Evolutionary conservation across 1,140 invertebrate genomes (phyloP).

Genomic region (Plectrocnemia conspersa): DNA sequence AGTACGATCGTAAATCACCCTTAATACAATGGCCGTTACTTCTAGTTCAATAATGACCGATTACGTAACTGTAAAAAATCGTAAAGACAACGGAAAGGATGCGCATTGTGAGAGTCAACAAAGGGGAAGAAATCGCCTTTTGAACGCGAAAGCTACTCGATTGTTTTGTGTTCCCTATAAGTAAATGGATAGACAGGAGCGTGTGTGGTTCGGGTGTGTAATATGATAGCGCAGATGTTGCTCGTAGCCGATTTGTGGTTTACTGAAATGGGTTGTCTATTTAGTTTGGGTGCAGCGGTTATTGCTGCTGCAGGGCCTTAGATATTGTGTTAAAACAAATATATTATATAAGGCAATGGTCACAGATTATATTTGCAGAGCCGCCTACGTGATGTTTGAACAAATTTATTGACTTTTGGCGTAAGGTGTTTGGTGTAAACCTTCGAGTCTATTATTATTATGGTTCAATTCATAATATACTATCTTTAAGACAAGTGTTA

Average conservation of each 20-base stretch:
- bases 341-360: background rate
- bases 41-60: slow-evolving; percentile 15
- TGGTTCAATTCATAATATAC: too few relatives aligned
- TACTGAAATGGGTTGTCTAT: slow-evolving; percentile 25
- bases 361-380: too few relatives aligned
- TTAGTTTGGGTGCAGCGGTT: slow-evolving; percentile 23
- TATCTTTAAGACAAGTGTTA: too few relatives aligned
- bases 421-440: too few relatives aligned
- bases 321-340: background rate
- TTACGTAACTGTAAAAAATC: slow-evolving; percentile 13
- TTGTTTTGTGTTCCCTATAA: slow-evolving; percentile 1
- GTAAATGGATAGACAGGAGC: background rate
- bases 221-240: slow-evolving; percentile 29
- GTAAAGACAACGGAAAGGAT: slow-evolving; percentile 1
- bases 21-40: slow-evolving; percentile 20
- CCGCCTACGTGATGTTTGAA: too few relatives aligned
- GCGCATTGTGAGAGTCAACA: background rate
- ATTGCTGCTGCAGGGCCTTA: slow-evolving; percentile 8
- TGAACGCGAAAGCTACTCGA: too few relatives aligned
- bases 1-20: slow-evolving; percentile 15
- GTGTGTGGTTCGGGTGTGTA: slow-evolving; percentile 11
- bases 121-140: too few relatives aligned
- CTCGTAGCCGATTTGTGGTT: slow-evolving; percentile 31
- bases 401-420: too few relatives aligned
- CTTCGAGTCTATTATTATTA: too few relatives aligned